Evolutionary conservation across 2,113 vertebrate genomes (phyloP), one percentile per base, ranked within the genome.

Genomic region (Morone saxatilis): DNA sequence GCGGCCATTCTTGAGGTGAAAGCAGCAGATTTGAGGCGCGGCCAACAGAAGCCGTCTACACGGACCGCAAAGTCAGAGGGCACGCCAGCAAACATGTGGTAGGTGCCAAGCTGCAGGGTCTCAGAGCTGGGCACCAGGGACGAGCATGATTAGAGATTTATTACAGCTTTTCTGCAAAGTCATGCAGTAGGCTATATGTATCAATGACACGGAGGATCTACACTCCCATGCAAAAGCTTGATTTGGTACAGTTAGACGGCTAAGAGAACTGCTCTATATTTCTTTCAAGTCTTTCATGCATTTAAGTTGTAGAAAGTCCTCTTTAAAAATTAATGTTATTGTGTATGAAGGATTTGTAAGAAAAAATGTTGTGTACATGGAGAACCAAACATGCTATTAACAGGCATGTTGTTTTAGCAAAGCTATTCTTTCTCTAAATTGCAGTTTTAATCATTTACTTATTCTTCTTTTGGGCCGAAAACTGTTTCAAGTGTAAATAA

Each of bases 111-210:
- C 84, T 80, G 87, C 83, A 70, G 89, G 75, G 86, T 84, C 85
- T 80, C 65, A 88, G 82, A 82, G 74, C 86, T 61, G 59, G 61
- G 75, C 86, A 40, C 63, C 48, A 22, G 80, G 73, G 84, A 89
- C 1, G 6, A 54, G 71, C 72, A 57, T 56, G 84, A 91, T 88
- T 88, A 87, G 56, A 90, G 84, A 91, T 84, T 85, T 88, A 86
- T 92, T 71, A 77, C 68, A 70, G 71, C 43, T 40, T 74, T 91
- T 89, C 85, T 89, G 89, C 86, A 92, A 92, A 90, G 90, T 94
- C 89, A 92, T 84, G 63, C 80, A 79, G 81, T 31, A 38, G 2
- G 62, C 36, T 67, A 31, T 17, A 25, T 50, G 67, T 60, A 74
- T 82, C 61, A 80, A 47, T 59, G 68, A 72, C 77, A 80, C 19